A percentile compares a stretch with the other conserved stretches of the same genome.
Conservation (phyloP, 2,797 vertebrate genomes). For the Lophius americanus region DNA sequence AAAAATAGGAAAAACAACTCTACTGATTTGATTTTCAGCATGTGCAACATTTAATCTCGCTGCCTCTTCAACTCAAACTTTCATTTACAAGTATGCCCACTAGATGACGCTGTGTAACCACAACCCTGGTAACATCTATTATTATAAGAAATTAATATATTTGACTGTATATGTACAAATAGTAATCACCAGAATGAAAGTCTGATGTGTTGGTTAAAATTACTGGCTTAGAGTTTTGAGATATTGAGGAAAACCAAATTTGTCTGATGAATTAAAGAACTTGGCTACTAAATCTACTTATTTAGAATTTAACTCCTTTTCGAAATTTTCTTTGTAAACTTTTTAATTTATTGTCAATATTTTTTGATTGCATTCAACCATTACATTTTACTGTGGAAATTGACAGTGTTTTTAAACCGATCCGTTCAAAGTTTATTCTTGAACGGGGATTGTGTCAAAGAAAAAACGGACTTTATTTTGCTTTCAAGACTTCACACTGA, state of each 20-base stretch:
- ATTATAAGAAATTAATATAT: background rate
- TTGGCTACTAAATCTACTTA: too few relatives aligned
- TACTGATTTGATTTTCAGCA: background rate
- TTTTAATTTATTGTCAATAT: too few relatives aligned
- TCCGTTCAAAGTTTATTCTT: background rate
- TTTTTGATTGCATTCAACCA: too few relatives aligned
- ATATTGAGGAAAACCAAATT: background rate
- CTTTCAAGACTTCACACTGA: background rate
- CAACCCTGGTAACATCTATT: background rate
- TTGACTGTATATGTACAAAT: background rate
- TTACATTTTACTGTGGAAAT: too few relatives aligned
- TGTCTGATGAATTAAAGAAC: background rate
- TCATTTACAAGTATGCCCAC: constrained; percentile 29
- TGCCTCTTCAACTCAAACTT: background rate
- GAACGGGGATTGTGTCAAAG: background rate
- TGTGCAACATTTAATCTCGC: background rate
- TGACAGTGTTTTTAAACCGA: too few relatives aligned
- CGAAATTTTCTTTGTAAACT: too few relatives aligned
- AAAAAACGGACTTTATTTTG: background rate
- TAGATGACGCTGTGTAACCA: constrained; percentile 53
- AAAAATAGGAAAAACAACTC: too few relatives aligned
- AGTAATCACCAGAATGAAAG: background rate
- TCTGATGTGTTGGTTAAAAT: too few relatives aligned
- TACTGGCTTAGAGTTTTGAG: background rate
- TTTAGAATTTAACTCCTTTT: too few relatives aligned